Base-by-base conservation (phyloP, 2,888 invertebrate species). In the Volucella inflata region DNA sequence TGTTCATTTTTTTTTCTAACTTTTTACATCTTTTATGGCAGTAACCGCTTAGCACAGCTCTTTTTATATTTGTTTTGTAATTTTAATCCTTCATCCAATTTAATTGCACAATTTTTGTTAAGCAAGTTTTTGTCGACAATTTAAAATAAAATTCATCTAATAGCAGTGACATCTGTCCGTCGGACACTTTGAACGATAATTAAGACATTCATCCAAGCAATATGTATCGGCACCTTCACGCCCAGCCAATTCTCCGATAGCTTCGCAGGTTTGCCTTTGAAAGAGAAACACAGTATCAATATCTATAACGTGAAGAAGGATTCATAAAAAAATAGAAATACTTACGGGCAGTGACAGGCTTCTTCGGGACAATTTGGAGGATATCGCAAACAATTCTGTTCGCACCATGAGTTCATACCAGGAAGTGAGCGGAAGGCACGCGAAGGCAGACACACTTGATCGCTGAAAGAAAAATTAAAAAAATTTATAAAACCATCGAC, bases 161-260 rank as follows among this genome's bases (percentile, higher is more conserved):
- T 94, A 95, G 90, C 96, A 96, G 87, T 93, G 94, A 91, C 97
- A 97, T 90, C 95, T 94, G 88, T 95, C 93, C 65, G 93, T 92
- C 8, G 96, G 96, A 89, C 97, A 97, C 81, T 93, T 93, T 0
- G 96, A 94, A 6, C 95, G 95, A 91, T 96, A 96, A 55, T 96
- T 95, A 87, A 98, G 94, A 92, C 97, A 98, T 89, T 96, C 94
- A 91, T 97, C 97, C 94, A 96, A 95, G 91, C 98, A 98, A 90
- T 96, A 96, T 36, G 96, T 95, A 89, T 96, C 97, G 0, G 97
- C 96, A 8, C 96, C 97, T 1, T 94, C 94, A 53, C 94, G 93
- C 10, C 95, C 95, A 88, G 94, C 94, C 80, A 96, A 90, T 89
- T 96, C 95, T 1, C 97, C 97, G 36, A 96, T 93, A 0, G 97